Evolutionary conservation across 2,113 vertebrate genomes (phyloP).

Genomic region (Mastomys coucha): DNA sequence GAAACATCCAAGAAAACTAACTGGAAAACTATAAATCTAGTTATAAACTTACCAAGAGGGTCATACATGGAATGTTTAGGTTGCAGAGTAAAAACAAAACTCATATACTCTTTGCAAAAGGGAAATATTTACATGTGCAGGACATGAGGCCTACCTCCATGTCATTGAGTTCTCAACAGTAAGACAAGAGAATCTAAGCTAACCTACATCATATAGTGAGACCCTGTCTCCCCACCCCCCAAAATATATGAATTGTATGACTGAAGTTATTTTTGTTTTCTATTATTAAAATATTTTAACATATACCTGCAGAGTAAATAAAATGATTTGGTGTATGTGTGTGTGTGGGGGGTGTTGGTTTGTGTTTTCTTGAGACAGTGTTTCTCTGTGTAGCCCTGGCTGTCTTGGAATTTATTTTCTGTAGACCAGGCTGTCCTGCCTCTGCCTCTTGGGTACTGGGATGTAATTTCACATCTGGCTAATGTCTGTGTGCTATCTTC

Average conservation of each 20-base stretch:
- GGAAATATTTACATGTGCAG: background rate
- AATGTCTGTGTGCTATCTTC: background rate
- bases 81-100: background rate
- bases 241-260: background rate
- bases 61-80: background rate
- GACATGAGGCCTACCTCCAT: background rate
- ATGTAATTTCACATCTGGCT: slow-evolving; percentile 35
- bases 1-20: slow-evolving; percentile 29
- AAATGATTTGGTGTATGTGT: background rate
- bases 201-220: background rate
- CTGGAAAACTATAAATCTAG: slow-evolving; percentile 7
- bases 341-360: background rate
- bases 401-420: background rate
- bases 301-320: background rate
- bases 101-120: background rate
- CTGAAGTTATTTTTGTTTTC: background rate
- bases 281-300: slow-evolving; percentile 42
- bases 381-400: background rate
- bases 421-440: background rate
- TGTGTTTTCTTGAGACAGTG: background rate
- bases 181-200: background rate
- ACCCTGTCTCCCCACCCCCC: background rate
- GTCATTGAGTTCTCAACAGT: background rate
- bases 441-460: background rate
- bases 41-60: background rate